Base-by-base conservation (phyloP, 1,140 invertebrate genomes). In the Hylaeus anthracinus region DNA sequence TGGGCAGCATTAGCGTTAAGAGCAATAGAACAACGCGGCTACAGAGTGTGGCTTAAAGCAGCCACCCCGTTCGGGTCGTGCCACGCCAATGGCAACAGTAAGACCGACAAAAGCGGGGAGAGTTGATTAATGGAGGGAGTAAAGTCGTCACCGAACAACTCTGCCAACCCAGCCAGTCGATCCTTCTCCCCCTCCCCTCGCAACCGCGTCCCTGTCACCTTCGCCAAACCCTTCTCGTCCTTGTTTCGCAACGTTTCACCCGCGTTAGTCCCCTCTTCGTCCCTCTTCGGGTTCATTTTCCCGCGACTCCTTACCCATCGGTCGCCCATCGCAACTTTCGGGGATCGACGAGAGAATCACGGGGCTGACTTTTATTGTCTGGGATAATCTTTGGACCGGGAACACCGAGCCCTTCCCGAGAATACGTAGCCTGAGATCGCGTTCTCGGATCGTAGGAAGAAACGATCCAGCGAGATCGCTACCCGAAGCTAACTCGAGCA, bases 121-220 rank as follows among this genome's bases (percentile, higher is more conserved):
- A 88, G 77, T 92, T 92, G 91, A 92, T 92, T 92, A 91, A 92
- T 92, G 90, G 86, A 88, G 88, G 84, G 85, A 89, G 90, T 90
- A 90, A 90, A 89, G 89, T 90, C 86, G 89, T 90, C 91, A 89
- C 87, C 82, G 80, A 90, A 87, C 84, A 87, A 88, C 79, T 71
- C 76, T 70, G 81, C 41, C 72, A 83, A 61, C 84, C 81, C 26
- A 76, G 69, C 75, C 83, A 81, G 75, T 65, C 80, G 76, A 82
- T 79, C 66, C 72, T 67, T 78, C 58, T 76, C 80, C 37, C 10
- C 6, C 60, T 69, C 53, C 56, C 61, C 41, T 3, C 43, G 39
- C 15, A n/a, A n/a, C 5, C n/a, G 5, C n/a, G 37, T 51, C 51
- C 26, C 58, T 78, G 58, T 72, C 77, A 72, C 73, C 61, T 81